Conservation (phyloP, 2,797 vertebrate genomes). For the Eleutherodactylus coqui region DNA sequence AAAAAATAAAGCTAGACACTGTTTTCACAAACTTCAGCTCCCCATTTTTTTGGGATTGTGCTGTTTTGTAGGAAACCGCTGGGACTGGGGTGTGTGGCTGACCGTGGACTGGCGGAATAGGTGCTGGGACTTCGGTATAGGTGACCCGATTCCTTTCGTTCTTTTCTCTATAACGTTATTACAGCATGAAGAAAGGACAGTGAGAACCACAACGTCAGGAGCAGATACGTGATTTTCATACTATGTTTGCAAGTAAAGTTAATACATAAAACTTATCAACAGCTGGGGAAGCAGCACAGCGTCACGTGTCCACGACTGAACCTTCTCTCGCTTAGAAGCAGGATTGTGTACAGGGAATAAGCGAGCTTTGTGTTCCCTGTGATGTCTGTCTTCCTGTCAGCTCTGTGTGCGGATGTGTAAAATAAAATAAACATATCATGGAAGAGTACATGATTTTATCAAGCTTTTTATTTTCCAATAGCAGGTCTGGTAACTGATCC, state of each 20-base stretch:
- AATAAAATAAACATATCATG: conserved; percentile 28
- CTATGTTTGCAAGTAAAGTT: background rate
- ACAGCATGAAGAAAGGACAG: too few relatives aligned
- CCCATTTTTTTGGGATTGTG: too few relatives aligned
- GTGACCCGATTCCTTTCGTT: too few relatives aligned
- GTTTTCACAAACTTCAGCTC: too few relatives aligned
- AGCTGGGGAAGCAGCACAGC: background rate
- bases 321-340: background rate
- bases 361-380: background rate
- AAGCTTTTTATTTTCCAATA: conserved; percentile 12
- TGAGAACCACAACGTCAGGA: background rate
- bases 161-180: too few relatives aligned
- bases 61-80: too few relatives aligned
- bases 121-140: too few relatives aligned
- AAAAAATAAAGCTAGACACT: too few relatives aligned
- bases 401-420: conserved; percentile 12
- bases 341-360: conserved; percentile 1
- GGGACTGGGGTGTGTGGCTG: too few relatives aligned
- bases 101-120: too few relatives aligned
- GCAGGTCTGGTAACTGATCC: conserved; percentile 23
- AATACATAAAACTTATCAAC: background rate
- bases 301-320: background rate
- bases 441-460: conserved; percentile 20
- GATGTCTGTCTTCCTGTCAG: background rate
- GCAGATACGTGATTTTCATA: background rate